These are phyloP conservation scores for Gobiocypris rarus DNA, from an alignment of 2,113 vertebrate species.

Conservation along the genomic window DNA sequence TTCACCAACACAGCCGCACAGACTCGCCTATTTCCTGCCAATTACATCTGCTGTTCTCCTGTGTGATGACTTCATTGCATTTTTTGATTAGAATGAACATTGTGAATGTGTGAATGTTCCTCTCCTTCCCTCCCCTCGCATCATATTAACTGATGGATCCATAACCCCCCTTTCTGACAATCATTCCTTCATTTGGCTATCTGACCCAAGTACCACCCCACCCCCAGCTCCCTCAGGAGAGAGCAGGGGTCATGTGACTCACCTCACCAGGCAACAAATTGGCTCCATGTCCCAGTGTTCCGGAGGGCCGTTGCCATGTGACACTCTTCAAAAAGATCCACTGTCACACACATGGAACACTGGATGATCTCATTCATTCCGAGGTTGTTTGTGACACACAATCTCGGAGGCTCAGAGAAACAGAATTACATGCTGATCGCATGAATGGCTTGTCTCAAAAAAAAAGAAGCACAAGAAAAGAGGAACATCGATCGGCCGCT, in stretches of 20 bases:
- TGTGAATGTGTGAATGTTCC: slow-evolving; percentile 41
- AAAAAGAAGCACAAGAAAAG: slow-evolving; percentile 22
- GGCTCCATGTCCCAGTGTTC: slow-evolving; percentile 40
- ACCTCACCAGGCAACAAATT: slow-evolving; percentile 65
- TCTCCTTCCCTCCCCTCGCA: not conserved
- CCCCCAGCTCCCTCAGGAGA: slow-evolving; percentile 58
- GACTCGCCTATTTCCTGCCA: slow-evolving; percentile 14
- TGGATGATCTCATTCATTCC: slow-evolving; percentile 35
- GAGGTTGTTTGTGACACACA: slow-evolving; percentile 25
- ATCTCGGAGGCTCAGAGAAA: slow-evolving; percentile 27
- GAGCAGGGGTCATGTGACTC: slow-evolving; percentile 60
- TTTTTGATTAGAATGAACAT: slow-evolving; percentile 34
- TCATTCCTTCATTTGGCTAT: slow-evolving; percentile 68
- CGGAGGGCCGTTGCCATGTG: slow-evolving; percentile 36
- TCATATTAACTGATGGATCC: slow-evolving; percentile 38
- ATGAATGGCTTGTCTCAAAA: not conserved
- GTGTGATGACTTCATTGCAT: slow-evolving; percentile 36
- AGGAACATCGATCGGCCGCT: slow-evolving; percentile 46
- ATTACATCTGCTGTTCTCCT: slow-evolving; percentile 14
- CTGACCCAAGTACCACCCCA: slow-evolving; percentile 62
- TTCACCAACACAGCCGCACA: not conserved
- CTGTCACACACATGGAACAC: not conserved
- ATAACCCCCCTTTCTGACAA: slow-evolving; percentile 48
- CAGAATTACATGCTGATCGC: not conserved
- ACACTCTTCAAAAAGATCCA: slow-evolving; percentile 13